A percentile compares a stretch with the other conserved stretches of the same genome.
Conservation (phyloP, 2,797 vertebrate species). For the Apogon hyalosoma region DNA sequence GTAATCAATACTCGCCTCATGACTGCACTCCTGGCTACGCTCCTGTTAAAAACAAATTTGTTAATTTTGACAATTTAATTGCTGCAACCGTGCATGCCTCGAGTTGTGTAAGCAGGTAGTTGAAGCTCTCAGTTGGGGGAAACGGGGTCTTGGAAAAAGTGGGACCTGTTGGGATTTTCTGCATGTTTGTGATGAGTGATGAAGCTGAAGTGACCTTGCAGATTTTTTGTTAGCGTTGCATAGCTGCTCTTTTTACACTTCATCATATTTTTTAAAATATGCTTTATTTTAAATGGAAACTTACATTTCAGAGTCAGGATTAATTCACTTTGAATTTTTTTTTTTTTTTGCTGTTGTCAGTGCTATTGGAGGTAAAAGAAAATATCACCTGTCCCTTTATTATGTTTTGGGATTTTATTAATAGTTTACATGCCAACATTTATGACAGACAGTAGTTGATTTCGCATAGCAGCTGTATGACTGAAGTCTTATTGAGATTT, state of each 20-base stretch:
- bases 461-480: no score
- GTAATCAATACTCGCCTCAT: conserved; percentile 96
- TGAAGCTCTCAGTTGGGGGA: conserved; percentile 69
- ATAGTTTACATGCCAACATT: no score
- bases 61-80: conserved; percentile 99
- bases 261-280: not conserved
- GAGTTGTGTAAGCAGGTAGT: conserved; percentile 84
- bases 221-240: conserved; percentile 42
- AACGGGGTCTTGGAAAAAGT: conserved; percentile 66
- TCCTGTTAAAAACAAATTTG: conserved; percentile 99
- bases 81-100: conserved; percentile 91
- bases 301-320: not conserved
- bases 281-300: conserved; percentile 1
- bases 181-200: conserved; percentile 72
- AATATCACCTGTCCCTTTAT: no score
- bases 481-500: no score
- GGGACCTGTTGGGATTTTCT: conserved; percentile 74
- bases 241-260: conserved; percentile 16
- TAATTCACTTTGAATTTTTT: not conserved
- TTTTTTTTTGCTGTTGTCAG: not conserved
- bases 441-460: no score
- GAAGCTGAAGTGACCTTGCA: conserved; percentile 54
- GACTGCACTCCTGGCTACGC: conserved; percentile 94
- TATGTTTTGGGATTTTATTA: no score
- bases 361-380: no score